Percentiles rank a stretch among this genome's conserved stretches.
These are phyloP conservation scores for Drosophila chauvacae DNA, from an alignment of 1,140 invertebrate genomes.

Conservation along the genomic window DNA sequence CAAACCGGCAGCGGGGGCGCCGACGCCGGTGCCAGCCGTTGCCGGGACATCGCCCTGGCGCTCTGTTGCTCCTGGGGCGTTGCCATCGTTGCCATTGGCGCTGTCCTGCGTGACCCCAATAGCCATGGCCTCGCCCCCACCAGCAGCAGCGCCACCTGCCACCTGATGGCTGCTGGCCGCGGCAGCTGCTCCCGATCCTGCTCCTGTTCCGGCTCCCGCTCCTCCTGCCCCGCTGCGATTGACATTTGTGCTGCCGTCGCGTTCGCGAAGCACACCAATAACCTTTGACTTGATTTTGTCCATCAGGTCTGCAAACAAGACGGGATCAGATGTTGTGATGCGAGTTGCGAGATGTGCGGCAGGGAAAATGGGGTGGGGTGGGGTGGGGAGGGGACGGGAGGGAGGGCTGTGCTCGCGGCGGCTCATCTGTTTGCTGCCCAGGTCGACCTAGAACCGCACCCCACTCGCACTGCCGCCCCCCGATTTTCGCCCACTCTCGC, in stretches of 20 bases:
- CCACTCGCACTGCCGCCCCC: conserved; percentile 36
- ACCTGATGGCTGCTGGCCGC: conserved; percentile 56
- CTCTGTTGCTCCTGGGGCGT: conserved; percentile 61
- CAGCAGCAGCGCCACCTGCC: conserved; percentile 14
- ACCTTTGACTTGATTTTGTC: conserved; percentile 82
- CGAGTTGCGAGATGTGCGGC: not conserved
- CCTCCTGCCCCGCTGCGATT: conserved; percentile 51
- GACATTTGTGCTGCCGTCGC: conserved; percentile 70
- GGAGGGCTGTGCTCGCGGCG: conserved; percentile 12
- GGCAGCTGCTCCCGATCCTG: conserved; percentile 17
- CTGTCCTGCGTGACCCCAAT: conserved; percentile 77
- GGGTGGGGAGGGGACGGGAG: not conserved
- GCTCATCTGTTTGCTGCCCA: conserved; percentile 43
- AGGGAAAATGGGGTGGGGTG: conserved; percentile 10
- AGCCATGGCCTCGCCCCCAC: conserved; percentile 58
- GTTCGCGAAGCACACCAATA: conserved; percentile 80
- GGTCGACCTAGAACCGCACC: conserved; percentile 48
- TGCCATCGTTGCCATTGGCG: conserved; percentile 54
- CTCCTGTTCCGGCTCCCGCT: conserved; percentile 15
- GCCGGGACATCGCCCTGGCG: conserved; percentile 39
- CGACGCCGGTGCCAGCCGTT: conserved; percentile 10
- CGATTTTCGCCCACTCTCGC: conserved; percentile 52
- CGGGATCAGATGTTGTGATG: conserved; percentile 15
- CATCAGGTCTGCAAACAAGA: conserved; percentile 66
- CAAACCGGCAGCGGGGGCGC: conserved; percentile 18